Percentiles rank a stretch among this genome's conserved stretches.
These are phyloP conservation scores for Rostratula benghalensis DNA, from an alignment of 2,113 vertebrate species.

Conservation along the genomic window DNA sequence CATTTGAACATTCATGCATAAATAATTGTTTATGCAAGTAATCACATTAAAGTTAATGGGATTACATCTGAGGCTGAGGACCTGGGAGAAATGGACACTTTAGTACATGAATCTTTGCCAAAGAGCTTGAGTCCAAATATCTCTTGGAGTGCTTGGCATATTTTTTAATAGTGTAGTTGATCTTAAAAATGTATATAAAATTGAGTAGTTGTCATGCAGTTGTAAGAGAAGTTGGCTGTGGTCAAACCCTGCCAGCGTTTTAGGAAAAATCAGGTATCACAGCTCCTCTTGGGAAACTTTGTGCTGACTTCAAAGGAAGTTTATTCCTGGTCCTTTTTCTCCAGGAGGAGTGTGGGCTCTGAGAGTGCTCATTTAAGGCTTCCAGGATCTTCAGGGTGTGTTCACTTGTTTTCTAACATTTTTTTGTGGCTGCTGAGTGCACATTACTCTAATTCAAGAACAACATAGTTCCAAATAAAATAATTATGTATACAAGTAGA, in stretches of 20 bases:
- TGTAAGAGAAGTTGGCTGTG: not conserved
- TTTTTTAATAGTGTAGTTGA: not conserved
- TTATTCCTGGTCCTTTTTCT: not conserved
- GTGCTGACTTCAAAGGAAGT: not conserved
- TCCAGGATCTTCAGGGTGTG: not conserved
- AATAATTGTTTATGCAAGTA: not conserved
- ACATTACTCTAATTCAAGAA: not conserved
- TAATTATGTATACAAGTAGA: not conserved
- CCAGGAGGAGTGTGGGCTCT: not conserved
- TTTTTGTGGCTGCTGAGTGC: not conserved
- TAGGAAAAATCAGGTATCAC: not conserved
- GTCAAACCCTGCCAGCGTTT: not conserved
- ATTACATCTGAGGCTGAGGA: not conserved
- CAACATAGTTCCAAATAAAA: not conserved
- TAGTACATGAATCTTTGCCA: not conserved
- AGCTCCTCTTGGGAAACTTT: not conserved
- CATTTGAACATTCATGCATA: not conserved
- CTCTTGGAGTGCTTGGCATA: not conserved
- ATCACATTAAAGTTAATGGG: not conserved
- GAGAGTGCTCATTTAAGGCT: not conserved
- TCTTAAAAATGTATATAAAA: not conserved
- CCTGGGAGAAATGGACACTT: not conserved
- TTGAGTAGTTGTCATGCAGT: not conserved
- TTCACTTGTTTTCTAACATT: not conserved
- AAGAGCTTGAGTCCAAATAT: not conserved